Evolutionary conservation across 2,113 vertebrate species (phyloP).

Genomic region (Channa maculata): DNA sequence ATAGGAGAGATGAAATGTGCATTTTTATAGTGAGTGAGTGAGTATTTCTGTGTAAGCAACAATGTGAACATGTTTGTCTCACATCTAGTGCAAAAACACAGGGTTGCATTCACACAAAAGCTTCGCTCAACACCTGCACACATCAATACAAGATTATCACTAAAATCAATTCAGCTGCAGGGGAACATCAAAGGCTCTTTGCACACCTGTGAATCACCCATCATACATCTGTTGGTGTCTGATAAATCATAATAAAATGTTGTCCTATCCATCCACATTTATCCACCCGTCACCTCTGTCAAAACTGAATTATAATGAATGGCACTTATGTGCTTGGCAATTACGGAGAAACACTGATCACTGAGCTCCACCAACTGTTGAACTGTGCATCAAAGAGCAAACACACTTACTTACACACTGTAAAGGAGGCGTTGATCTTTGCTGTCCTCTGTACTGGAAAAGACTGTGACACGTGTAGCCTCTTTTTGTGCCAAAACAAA

Average conservation of each 20-base stretch:
- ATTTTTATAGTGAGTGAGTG: too few species aligned
- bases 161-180: neutral
- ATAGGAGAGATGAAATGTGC: too few species aligned
- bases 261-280: neutral
- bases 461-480: too few species aligned
- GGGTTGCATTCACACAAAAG: neutral
- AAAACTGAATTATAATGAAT: neutral
- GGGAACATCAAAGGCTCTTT: neutral
- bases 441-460: too few species aligned
- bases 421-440: too few species aligned
- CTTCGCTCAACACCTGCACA: neutral
- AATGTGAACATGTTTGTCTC: neutral
- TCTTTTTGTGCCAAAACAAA: too few species aligned
- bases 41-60: neutral
- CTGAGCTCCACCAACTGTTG: neutral
- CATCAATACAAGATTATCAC: constrained; percentile 1
- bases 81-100: neutral
- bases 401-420: too few species aligned
- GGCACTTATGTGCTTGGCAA: neutral
- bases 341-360: neutral
- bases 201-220: neutral
- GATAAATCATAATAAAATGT: neutral
- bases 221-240: neutral
- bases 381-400: too few species aligned
- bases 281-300: neutral